Base-by-base conservation (phyloP, 2,888 invertebrate genomes). In the Zele albiditarsus region DNA sequence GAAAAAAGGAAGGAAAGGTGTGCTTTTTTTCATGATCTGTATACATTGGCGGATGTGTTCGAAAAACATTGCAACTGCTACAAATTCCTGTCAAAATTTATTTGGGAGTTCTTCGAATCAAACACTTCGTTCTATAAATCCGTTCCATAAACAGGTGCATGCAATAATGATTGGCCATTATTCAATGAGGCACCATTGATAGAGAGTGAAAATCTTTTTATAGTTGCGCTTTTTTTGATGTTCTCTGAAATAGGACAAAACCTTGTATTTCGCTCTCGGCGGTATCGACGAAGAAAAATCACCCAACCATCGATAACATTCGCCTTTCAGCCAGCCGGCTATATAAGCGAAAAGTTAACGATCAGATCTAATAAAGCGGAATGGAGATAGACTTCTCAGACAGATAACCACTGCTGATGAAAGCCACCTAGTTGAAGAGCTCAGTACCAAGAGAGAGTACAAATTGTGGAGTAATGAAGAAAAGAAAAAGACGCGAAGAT, bases 351-450 rank as follows among this genome's bases (percentile, higher is more conserved):
- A 73, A 73, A 76, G 80, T 79, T 80, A 79, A 80, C 78, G 79
- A 81, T 71, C 78, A 78, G 74, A 80, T 84, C 79, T 81, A 82
- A 83, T 83, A 81, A 81, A 80, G 78, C 81, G 82, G 81, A 82
- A 80, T 77, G 72, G 79, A 79, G 33, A 71, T 42, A 63, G 38
- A 53, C 8, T 53, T 53, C 10, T 46, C 1, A n/a, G n/a, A 53
- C 20, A 4, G 8, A 6, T 53, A 6, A 4, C 20, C 1, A n/a
- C 20, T 20, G 4, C 0, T 3, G 2, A 10, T 3, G 8, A 53
- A 23, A 53, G 6, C 6, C 23, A 20, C 6, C 3, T 5, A 66
- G 68, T 62, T 70, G 60, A 16, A 71, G 58, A 16, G 62, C 31
- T 25, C 8, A 12, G 23, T 33, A n/a, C 16, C 8, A n/a, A 27